These are phyloP conservation scores for Hirtodrosophila trivittata DNA, from an alignment of 2,888 invertebrate genomes.

Conservation along the genomic window DNA sequence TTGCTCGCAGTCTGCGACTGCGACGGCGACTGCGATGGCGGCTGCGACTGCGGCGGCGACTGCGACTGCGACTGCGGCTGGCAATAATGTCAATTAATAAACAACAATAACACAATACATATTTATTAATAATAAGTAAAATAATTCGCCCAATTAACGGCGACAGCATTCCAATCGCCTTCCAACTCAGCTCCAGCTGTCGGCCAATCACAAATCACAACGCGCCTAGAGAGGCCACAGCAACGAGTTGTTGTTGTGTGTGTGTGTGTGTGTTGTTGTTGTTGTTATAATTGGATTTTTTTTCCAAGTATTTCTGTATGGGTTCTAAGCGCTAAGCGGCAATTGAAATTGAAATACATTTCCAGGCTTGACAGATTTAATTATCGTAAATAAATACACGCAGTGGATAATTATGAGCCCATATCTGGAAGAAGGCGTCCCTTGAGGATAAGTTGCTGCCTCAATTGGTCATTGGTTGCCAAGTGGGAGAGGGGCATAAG, in stretches of 20 bases:
- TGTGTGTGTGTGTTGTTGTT: conserved; percentile 13
- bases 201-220: conserved; percentile 52
- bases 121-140: conserved; percentile 77
- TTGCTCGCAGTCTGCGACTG: conserved; percentile 9
- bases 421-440: conserved; percentile 27
- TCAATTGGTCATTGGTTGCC: conserved; percentile 8
- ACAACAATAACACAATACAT: conserved; percentile 68
- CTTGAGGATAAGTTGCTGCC: conserved; percentile 17
- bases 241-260: conserved; percentile 19
- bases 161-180: conserved; percentile 63
- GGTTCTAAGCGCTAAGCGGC: conserved; percentile 22
- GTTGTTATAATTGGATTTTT: conserved; percentile 15
- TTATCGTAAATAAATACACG: conserved; percentile 62
- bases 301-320: conserved; percentile 29
- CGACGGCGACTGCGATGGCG: conserved; percentile 9
- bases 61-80: conserved; percentile 19
- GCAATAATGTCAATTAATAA: conserved; percentile 76
- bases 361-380: conserved; percentile 69
- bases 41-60: conserved; percentile 17
- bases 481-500: neutral
- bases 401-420: conserved; percentile 55
- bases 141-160: conserved; percentile 76
- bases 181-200: conserved; percentile 19
- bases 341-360: conserved; percentile 58
- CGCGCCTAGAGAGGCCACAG: conserved; percentile 29